phyloP scores from a whole-genome alignment of 92 coral and sea anemone genomes.

The Siderastrea radians region DNA sequence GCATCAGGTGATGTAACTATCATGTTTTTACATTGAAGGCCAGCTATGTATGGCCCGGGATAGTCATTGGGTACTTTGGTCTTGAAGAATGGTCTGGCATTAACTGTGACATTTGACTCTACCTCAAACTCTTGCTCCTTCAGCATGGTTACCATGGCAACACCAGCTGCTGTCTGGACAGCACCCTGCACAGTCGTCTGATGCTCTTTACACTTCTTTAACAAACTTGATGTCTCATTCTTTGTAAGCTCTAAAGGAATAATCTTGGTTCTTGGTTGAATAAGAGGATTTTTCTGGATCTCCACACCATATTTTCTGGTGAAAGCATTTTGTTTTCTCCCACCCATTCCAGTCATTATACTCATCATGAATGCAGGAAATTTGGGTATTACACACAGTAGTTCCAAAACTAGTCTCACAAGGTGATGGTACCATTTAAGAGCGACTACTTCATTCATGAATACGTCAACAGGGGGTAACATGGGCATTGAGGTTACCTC shows the following conservation, averaged over 20 bases:
- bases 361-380: background rate
- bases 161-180: conserved; percentile 29
- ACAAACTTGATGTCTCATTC: conserved; percentile 4
- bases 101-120: background rate
- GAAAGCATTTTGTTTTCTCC: conserved; percentile 3
- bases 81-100: conserved; percentile 14
- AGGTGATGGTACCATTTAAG: conserved; percentile 8
- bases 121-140: background rate
- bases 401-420: background rate
- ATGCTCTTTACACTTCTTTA: conserved; percentile 19
- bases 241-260: conserved; percentile 25
- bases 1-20: background rate
- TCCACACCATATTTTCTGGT: conserved; percentile 21
- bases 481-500: conserved; percentile 5
- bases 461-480: background rate
- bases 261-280: conserved; percentile 19
- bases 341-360: background rate
- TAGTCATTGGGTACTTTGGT: conserved; percentile 19
- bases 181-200: conserved; percentile 27
- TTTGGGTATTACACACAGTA: background rate
- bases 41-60: background rate
- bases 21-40: background rate
- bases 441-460: background rate
- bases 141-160: conserved; percentile 21
- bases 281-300: conserved; percentile 2